phyloP scores from a whole-genome alignment of 2,888 invertebrate genomes.

The Lithophane ornitopus region DNA sequence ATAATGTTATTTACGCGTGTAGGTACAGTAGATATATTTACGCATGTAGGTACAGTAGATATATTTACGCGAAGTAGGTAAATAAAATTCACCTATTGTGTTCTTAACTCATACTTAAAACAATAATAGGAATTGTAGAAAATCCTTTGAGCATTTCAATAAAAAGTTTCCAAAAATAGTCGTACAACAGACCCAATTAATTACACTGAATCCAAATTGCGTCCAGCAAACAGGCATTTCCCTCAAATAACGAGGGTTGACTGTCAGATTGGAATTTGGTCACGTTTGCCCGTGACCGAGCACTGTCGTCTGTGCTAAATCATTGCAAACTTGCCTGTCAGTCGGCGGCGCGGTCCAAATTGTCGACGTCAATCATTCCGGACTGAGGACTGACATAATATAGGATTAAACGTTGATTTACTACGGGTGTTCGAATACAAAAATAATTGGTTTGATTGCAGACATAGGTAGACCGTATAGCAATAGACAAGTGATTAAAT shows the following conservation, averaged over 20 bases:
- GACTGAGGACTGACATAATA: conserved; percentile 22
- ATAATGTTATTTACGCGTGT: background rate
- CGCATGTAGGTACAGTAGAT: too few species aligned
- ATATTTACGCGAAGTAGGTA: rapidly evolving
- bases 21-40: too few species aligned
- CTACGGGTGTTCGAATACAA: background rate
- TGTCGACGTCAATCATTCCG: conserved; percentile 45
- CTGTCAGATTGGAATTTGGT: conserved; percentile 57
- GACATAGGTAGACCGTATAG: background rate
- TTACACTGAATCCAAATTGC: conserved; percentile 31
- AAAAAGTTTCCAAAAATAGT: background rate
- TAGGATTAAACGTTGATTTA: conserved; percentile 30
- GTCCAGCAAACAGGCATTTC: conserved; percentile 34
- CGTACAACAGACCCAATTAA: conserved; percentile 22
- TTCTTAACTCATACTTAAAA: background rate
- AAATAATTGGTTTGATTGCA: background rate
- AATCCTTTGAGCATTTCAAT: background rate
- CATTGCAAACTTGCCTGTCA: conserved; percentile 46
- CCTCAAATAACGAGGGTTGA: conserved; percentile 40
- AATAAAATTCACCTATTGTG: background rate
- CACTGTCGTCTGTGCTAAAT: conserved; percentile 35
- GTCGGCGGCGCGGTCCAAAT: conserved; percentile 41
- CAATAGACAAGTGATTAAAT: background rate
- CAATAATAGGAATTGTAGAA: background rate
- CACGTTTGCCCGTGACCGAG: conserved; percentile 43